Evolutionary conservation across 2,797 vertebrate species (phyloP).

Genomic region (Chiloscyllium punctatum): DNA sequence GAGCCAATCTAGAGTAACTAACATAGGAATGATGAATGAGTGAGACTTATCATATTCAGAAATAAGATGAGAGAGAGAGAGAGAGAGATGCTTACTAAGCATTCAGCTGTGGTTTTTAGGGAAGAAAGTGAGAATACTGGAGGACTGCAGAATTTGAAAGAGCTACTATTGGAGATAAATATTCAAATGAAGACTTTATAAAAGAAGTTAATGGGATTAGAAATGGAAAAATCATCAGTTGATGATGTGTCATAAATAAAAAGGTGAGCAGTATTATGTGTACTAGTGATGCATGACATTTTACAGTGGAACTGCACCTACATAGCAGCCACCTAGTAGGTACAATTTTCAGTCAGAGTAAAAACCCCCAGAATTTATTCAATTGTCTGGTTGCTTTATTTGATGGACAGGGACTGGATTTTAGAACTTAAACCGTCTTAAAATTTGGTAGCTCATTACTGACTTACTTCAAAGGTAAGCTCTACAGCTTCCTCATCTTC

Average conservation of each 20-base stretch:
- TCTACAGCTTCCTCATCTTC: conserved; percentile 71
- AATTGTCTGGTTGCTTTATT: neutral
- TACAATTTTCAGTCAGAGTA: neutral
- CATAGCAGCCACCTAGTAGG: neutral
- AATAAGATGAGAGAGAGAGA: neutral
- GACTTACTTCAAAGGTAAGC: conserved; percentile 79
- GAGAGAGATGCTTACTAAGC: neutral
- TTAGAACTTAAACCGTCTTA: neutral
- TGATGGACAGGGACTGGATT: neutral
- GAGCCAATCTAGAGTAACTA: neutral
- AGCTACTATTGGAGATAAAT: neutral
- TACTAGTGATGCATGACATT: neutral
- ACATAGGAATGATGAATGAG: neutral
- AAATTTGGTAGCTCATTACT: neutral
- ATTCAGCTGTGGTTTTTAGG: neutral
- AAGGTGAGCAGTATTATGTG: neutral
- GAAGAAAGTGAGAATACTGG: neutral
- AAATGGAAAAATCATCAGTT: neutral
- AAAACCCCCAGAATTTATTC: neutral
- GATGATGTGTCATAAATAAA: neutral
- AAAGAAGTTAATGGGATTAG: neutral
- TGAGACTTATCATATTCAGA: neutral
- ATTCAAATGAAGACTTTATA: neutral
- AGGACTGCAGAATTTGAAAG: neutral
- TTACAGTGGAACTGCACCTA: neutral